Percentiles rank a stretch among this genome's conserved stretches.
Evolutionary conservation across 30 jellyfish, hydroid and myxozoan species (phyloP).

Genomic region (Aurelia aurita complex sp. Pacific): DNA sequence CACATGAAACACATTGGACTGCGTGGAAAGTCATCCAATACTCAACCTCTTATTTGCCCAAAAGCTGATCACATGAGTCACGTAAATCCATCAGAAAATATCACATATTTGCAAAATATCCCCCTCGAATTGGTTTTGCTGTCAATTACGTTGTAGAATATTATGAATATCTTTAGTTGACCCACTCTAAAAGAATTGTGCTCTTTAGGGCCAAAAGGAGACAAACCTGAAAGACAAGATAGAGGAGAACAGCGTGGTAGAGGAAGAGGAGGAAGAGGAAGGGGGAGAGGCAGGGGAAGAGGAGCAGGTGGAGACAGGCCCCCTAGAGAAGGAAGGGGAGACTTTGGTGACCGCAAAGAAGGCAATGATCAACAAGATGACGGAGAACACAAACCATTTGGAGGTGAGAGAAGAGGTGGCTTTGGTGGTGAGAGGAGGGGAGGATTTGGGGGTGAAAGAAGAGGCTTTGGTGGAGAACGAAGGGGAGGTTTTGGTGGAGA

Average conservation of each 20-base stretch:
- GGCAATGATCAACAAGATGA: slow-evolving; percentile 46
- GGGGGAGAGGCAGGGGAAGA: slow-evolving; percentile 88
- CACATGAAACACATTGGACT: too few relatives aligned
- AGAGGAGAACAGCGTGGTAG: slow-evolving; percentile 72
- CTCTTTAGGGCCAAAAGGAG: slow-evolving; percentile 39
- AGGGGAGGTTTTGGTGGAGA: slow-evolving; percentile 53
- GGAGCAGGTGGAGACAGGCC: slow-evolving; percentile 89
- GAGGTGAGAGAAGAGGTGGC: slow-evolving; percentile 64
- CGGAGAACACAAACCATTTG: slow-evolving; percentile 47
- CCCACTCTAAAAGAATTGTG: neutral
- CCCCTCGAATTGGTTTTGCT: too few relatives aligned
- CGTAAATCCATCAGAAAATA: too few relatives aligned
- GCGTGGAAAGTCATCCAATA: too few relatives aligned
- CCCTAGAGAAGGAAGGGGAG: slow-evolving; percentile 72
- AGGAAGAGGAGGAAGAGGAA: slow-evolving; percentile 73
- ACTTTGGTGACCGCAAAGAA: slow-evolving; percentile 38
- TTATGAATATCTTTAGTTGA: too few relatives aligned
- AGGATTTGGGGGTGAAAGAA: slow-evolving; percentile 38
- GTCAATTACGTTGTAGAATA: too few relatives aligned
- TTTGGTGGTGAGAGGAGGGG: slow-evolving; percentile 56
- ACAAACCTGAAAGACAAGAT: slow-evolving; percentile 58
- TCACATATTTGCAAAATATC: too few relatives aligned
- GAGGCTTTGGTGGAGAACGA: slow-evolving; percentile 62
- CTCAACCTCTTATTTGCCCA: too few relatives aligned
- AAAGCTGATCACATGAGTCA: too few relatives aligned